Conservation (phyloP, 2,888 invertebrate species). For the Cyclophora punctaria region DNA sequence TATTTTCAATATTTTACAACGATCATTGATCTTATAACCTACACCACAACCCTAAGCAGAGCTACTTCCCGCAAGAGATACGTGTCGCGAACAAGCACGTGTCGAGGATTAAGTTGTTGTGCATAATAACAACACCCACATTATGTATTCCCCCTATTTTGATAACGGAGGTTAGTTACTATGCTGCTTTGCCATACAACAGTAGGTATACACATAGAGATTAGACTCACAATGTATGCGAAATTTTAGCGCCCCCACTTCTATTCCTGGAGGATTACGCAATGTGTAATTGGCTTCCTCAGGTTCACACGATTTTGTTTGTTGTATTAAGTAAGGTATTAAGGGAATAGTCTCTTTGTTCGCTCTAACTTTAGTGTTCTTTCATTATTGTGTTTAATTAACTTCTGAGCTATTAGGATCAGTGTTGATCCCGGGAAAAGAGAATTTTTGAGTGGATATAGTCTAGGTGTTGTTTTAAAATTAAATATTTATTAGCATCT, state of each 20-base stretch:
- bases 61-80: constrained; percentile 42
- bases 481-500: too few species aligned
- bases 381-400: too few species aligned
- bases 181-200: constrained; percentile 11
- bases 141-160: constrained; percentile 41
- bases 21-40: not conserved
- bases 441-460: too few species aligned
- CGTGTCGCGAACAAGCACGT: constrained; percentile 54
- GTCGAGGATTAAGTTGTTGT: constrained; percentile 53
- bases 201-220: not conserved
- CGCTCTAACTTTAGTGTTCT: too few species aligned
- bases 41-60: not conserved
- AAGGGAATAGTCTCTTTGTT: too few species aligned
- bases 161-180: constrained; percentile 43
- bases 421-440: too few species aligned
- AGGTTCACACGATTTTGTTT: not conserved
- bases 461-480: too few species aligned
- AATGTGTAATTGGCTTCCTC: constrained; percentile 4
- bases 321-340: too few species aligned
- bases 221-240: not conserved
- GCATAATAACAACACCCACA: constrained; percentile 41
- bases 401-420: too few species aligned
- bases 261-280: constrained; percentile 2
- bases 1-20: too few species aligned
- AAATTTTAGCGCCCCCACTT: constrained; percentile 4